phyloP scores from a whole-genome alignment of 1,140 invertebrate genomes.

The Drosophila equinoxialis region DNA sequence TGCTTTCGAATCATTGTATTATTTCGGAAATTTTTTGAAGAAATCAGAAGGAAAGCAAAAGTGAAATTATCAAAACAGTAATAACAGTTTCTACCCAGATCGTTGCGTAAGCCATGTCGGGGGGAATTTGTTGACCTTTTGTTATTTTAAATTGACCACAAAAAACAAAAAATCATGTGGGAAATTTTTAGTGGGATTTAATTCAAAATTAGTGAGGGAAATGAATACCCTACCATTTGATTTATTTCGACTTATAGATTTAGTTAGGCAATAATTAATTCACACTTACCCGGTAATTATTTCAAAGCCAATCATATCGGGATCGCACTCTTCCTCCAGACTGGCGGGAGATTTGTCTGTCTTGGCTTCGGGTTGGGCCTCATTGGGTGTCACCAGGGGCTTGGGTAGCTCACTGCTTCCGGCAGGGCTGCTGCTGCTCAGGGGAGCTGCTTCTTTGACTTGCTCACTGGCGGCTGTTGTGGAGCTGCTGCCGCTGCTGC shows the following conservation, averaged over 20 bases:
- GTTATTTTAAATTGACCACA: slow-evolving; percentile 12
- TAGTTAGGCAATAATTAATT: not conserved
- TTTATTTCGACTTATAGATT: not conserved
- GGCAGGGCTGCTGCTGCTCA: slow-evolving; percentile 31
- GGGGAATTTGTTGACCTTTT: slow-evolving; percentile 29
- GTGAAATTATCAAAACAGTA: slow-evolving; percentile 45
- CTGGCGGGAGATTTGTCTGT: slow-evolving; percentile 64
- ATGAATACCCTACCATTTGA: not conserved
- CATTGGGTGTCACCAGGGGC: slow-evolving; percentile 54
- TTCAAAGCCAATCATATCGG: slow-evolving; percentile 95
- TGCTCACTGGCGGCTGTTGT: slow-evolving; percentile 43
- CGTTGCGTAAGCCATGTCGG: slow-evolving; percentile 44
- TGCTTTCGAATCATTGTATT: slow-evolving; percentile 34
- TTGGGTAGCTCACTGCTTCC: slow-evolving; percentile 60
- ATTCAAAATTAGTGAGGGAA: too few relatives aligned
- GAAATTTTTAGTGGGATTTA: not conserved
- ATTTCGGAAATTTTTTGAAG: slow-evolving; percentile 26
- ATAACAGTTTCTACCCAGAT: slow-evolving; percentile 34
- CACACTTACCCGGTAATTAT: slow-evolving; percentile 90
- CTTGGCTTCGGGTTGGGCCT: slow-evolving; percentile 66
- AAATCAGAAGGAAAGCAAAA: slow-evolving; percentile 60
- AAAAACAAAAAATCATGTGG: not conserved
- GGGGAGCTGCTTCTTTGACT: slow-evolving; percentile 35
- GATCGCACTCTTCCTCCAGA: slow-evolving; percentile 89
- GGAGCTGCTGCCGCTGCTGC: slow-evolving; percentile 38